Evolutionary conservation across 2,113 vertebrate genomes (phyloP), one percentile per base, ranked within the genome.

Genomic region (Vicugna pacos): DNA sequence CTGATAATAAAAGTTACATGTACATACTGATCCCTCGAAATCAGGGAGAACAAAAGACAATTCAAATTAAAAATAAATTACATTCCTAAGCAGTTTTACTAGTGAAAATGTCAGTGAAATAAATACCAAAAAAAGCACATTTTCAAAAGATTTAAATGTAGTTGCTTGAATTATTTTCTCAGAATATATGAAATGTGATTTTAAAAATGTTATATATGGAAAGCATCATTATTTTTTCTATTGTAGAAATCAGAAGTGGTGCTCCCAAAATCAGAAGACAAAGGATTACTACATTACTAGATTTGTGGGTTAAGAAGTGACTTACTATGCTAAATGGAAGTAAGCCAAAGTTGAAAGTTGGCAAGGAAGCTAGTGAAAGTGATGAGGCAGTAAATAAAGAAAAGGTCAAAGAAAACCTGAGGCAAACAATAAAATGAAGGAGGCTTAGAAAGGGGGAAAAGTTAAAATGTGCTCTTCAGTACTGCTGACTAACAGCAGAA

Each of bases 331-430:
- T 54, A 38, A 91, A 83, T 56, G 50, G 67, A 64, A 81, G 80
- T 26, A 72, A 88, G 76, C 54, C 92, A 79, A 95, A 20, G 65
- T 17, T 2, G 56, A 80, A 79, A 89, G 15, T 0, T 28, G 48
- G 46, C 65, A 76, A 56, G n/a, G 64, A 73, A 91, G 65, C 17
- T 38, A 73, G 54, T 69, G 10, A 52, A 58, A 64, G 50, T 11
- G 24, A 38, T 26, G 15, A 94, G 26, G 50, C 50, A 32, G 62
- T 52, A 93, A 82, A 93, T 64, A 72, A 64, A 60, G 67, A 75
- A 69, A 96, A 88, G 65, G 94, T 46, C 52, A 85, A 77, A 91
- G 62, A 86, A 87, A 97, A 82, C 7, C 58, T 15, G 65, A 77
- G 79, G 93, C 46, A 72, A 88, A 94, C 77, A 58, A 17, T 62